Percentiles rank a stretch among this genome's conserved stretches.
phyloP scores from a whole-genome alignment of 2,888 invertebrate genomes.

The Trissolcus brochymenae region DNA sequence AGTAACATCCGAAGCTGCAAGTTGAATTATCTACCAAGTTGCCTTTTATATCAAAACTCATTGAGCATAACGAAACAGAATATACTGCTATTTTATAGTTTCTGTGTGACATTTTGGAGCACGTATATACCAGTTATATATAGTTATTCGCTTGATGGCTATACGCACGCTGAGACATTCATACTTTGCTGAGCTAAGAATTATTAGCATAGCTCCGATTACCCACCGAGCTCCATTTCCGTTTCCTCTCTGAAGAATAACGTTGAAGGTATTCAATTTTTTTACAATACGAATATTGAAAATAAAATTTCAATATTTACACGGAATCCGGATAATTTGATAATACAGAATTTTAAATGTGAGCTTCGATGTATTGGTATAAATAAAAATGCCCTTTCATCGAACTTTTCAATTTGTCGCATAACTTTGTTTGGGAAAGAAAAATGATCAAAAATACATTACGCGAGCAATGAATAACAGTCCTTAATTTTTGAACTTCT shows the following conservation, averaged over 20 bases:
- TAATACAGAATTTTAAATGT: too few species aligned
- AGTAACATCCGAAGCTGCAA: background rate
- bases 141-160: slow-evolving; percentile 17
- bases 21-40: background rate
- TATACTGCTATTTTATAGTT: slow-evolving; percentile 14
- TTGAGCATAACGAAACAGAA: slow-evolving; percentile 9
- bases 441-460: too few species aligned
- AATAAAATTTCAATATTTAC: slow-evolving; percentile 1
- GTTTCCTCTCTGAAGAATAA: slow-evolving; percentile 11
- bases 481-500: too few species aligned
- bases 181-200: slow-evolving; percentile 24
- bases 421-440: too few species aligned
- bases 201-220: slow-evolving; percentile 30
- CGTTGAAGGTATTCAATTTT: slow-evolving; percentile 13
- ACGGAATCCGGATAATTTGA: too few species aligned
- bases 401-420: too few species aligned
- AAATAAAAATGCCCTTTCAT: too few species aligned
- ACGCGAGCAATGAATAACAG: too few species aligned
- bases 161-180: slow-evolving; percentile 28
- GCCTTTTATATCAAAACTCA: slow-evolving; percentile 15
- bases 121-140: background rate
- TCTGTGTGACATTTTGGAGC: slow-evolving; percentile 7
- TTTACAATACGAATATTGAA: background rate
- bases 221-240: slow-evolving; percentile 19
- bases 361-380: too few species aligned